Conservation (phyloP, 2,113 vertebrate genomes). For the Microcebus lehilahytsara region DNA sequence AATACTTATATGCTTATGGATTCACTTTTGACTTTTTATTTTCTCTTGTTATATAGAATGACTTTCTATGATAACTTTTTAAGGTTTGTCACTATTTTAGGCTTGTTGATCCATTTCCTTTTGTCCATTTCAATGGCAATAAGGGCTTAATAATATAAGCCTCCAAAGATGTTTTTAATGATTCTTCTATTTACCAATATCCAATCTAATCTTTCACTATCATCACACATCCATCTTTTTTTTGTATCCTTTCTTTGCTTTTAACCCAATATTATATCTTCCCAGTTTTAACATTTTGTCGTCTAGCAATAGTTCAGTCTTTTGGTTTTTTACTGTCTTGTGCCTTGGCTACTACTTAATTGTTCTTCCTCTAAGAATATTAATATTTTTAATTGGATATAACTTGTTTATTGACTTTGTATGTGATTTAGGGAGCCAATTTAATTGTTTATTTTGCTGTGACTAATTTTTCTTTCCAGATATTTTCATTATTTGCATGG, state of each 20-base stretch:
- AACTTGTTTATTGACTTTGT: background rate
- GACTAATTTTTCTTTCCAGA: background rate
- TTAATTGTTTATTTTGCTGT: background rate
- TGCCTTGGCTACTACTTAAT: background rate
- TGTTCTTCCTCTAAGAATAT: rapidly evolving
- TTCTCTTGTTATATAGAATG: background rate
- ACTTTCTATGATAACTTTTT: background rate
- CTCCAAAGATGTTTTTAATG: background rate
- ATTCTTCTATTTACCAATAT: background rate
- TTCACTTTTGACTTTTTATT: background rate
- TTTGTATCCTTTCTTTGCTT: background rate
- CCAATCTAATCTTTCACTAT: background rate
- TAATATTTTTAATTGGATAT: background rate
- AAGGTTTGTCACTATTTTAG: background rate
- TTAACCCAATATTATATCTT: background rate
- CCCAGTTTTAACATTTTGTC: background rate
- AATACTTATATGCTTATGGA: background rate
- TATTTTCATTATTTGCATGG: background rate
- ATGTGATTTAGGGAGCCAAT: background rate
- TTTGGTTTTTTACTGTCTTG: background rate
- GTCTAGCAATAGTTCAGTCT: background rate
- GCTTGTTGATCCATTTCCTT: background rate
- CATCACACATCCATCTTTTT: background rate
- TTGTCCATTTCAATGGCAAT: background rate
- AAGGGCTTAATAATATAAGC: background rate